These are phyloP conservation scores for Hybognathus amarus DNA, from an alignment of 2,797 vertebrate species.

Conservation along the genomic window DNA sequence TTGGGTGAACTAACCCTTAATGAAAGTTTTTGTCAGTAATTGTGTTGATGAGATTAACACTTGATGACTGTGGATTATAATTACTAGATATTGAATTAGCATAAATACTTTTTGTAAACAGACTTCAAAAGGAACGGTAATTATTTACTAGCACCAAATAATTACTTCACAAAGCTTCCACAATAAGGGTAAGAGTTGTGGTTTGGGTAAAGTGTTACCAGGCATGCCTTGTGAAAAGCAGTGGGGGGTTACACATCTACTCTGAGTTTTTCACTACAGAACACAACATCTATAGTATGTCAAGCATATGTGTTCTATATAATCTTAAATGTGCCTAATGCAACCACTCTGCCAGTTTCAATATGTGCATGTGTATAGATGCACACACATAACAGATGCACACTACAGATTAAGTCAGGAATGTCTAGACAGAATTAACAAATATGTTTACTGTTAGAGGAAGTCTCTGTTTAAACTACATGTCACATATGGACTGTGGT, in stretches of 20 bases:
- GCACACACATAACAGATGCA: slow-evolving; percentile 3
- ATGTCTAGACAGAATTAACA: slow-evolving; percentile 44
- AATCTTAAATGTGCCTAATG: background rate
- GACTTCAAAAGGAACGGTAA: slow-evolving; percentile 25
- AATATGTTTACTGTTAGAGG: slow-evolving; percentile 38
- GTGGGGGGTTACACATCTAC: too few species aligned
- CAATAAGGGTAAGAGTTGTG: slow-evolving; percentile 31
- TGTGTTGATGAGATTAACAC: background rate
- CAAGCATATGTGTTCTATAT: slow-evolving; percentile 55
- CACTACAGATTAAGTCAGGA: slow-evolving; percentile 29
- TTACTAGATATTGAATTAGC: background rate
- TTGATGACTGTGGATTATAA: background rate
- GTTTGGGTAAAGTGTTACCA: slow-evolving; percentile 50
- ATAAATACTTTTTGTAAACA: slow-evolving; percentile 40
- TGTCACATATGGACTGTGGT: slow-evolving; percentile 34
- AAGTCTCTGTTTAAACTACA: slow-evolving; percentile 28
- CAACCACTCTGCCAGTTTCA: background rate
- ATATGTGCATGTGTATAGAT: slow-evolving; percentile 23
- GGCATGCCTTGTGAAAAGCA: slow-evolving; percentile 50
- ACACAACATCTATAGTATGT: slow-evolving; percentile 59
- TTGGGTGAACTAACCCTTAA: too few species aligned
- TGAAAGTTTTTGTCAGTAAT: background rate
- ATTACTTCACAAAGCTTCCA: slow-evolving; percentile 36
- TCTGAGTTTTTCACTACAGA: slow-evolving; percentile 58
- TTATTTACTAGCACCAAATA: slow-evolving; percentile 38